Conservation (phyloP, 2,888 invertebrate genomes). For the Auanema freiburgensis region DNA sequence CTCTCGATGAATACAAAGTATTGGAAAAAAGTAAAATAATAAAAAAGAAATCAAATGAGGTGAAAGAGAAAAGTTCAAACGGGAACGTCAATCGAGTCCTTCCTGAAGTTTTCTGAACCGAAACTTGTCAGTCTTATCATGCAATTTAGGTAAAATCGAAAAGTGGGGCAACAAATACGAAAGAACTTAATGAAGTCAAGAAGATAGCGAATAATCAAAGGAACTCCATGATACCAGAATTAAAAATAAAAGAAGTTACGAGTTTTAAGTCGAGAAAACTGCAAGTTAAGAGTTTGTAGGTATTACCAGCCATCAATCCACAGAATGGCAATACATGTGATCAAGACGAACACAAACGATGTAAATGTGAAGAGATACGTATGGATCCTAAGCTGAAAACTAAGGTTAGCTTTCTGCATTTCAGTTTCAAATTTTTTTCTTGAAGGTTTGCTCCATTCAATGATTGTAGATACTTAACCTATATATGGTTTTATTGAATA, state of each 20-base stretch:
- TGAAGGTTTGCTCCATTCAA: constrained; percentile 21
- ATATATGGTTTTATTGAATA: neutral
- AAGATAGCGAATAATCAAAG: constrained; percentile 11
- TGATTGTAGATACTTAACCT: neutral
- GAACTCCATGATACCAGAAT: constrained; percentile 22
- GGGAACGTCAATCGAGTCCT: too few relatives aligned
- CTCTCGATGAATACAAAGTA: too few relatives aligned
- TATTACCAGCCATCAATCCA: constrained; percentile 1
- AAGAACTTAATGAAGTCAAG: constrained; percentile 21
- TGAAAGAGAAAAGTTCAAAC: too few relatives aligned
- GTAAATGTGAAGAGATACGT: constrained; percentile 43
- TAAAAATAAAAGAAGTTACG: constrained; percentile 11
- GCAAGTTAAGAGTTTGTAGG: constrained; percentile 1
- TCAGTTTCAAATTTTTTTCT: neutral
- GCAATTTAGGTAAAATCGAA: constrained; percentile 15
- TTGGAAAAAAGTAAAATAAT: too few relatives aligned
- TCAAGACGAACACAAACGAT: constrained; percentile 10
- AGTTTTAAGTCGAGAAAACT: neutral
- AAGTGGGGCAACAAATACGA: constrained; percentile 21
- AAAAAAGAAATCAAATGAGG: too few relatives aligned
- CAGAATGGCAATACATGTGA: neutral
- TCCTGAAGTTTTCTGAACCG: neutral
- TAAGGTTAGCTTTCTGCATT: constrained; percentile 32
- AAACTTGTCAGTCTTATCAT: constrained; percentile 15
- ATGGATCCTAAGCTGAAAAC: constrained; percentile 42